Percentiles rank a stretch among this genome's conserved stretches.
Conservation (phyloP, 2,113 vertebrate genomes). For the Blennius ocellaris region DNA sequence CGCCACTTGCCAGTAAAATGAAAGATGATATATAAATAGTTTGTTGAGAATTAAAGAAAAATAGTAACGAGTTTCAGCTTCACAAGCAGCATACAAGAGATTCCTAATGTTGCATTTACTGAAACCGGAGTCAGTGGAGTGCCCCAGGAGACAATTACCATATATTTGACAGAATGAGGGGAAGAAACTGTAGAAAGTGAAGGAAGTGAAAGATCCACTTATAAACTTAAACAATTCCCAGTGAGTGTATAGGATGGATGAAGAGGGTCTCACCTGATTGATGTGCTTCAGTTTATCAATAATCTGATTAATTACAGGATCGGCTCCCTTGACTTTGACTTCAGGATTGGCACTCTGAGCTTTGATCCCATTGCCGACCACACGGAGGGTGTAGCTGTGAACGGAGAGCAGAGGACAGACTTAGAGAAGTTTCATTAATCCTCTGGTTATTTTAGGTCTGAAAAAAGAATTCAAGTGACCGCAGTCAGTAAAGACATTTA, state of each 20-base stretch:
- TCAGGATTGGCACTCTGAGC: slow-evolving; percentile 90
- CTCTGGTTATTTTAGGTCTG: background rate
- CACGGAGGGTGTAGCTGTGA: slow-evolving; percentile 87
- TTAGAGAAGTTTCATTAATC: background rate
- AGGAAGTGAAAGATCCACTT: background rate
- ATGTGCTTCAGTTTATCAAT: slow-evolving; percentile 93
- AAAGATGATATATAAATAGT: slow-evolving; percentile 45
- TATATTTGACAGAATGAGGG: slow-evolving; percentile 10
- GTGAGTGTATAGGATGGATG: background rate
- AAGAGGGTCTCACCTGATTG: slow-evolving; percentile 88
- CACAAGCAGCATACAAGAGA: slow-evolving; percentile 15
- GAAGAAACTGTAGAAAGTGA: slow-evolving; percentile 17
- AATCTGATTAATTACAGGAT: slow-evolving; percentile 90
- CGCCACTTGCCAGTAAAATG: slow-evolving; percentile 51
- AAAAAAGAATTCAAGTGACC: too few relatives aligned
- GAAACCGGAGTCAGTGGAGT: slow-evolving; percentile 33
- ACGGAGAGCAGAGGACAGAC: slow-evolving; percentile 16
- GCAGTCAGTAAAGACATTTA: too few relatives aligned
- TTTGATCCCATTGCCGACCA: slow-evolving; percentile 90
- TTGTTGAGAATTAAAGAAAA: slow-evolving; percentile 42
- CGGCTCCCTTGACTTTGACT: slow-evolving; percentile 89
- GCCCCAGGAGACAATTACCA: slow-evolving; percentile 21
- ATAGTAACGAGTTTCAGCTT: slow-evolving; percentile 14
- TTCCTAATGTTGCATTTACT: slow-evolving; percentile 23
- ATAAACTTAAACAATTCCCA: background rate